A percentile compares a stretch with the other conserved stretches of the same genome.
Evolutionary conservation across 2,797 vertebrate species (phyloP).

Genomic region (Squalus acanthias): DNA sequence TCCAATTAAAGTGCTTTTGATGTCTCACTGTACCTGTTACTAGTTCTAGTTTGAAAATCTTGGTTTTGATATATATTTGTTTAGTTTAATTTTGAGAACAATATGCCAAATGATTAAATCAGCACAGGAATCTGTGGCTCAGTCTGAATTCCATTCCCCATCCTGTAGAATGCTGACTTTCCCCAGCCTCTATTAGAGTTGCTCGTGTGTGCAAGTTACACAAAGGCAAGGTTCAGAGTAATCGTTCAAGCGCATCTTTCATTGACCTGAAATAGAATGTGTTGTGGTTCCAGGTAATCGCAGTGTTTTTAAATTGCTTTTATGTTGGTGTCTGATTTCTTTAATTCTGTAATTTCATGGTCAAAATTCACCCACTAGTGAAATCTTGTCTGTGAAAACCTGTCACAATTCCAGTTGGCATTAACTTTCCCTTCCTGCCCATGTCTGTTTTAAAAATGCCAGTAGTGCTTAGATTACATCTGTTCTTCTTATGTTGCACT

Average conservation of each 20-base stretch:
- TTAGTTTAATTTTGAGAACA: not conserved
- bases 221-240: not conserved
- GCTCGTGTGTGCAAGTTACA: not conserved
- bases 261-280: not conserved
- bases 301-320: not conserved
- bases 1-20: not conserved
- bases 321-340: not conserved
- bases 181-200: not conserved
- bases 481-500: not conserved
- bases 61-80: not conserved
- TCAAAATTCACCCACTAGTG: not conserved
- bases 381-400: not conserved
- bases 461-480: not conserved
- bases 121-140: not conserved
- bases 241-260: not conserved
- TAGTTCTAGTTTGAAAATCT: not conserved
- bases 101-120: not conserved
- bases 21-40: not conserved
- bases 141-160: not conserved
- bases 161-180: not conserved
- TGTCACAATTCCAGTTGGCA: constrained; percentile 34
- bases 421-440: constrained; percentile 40
- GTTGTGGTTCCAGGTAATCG: not conserved
- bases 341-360: not conserved
- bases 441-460: not conserved